Percentiles rank a stretch among this genome's conserved stretches.
phyloP scores from a whole-genome alignment of 2,113 vertebrate species.

The Brachyhypopomus gauderio region DNA sequence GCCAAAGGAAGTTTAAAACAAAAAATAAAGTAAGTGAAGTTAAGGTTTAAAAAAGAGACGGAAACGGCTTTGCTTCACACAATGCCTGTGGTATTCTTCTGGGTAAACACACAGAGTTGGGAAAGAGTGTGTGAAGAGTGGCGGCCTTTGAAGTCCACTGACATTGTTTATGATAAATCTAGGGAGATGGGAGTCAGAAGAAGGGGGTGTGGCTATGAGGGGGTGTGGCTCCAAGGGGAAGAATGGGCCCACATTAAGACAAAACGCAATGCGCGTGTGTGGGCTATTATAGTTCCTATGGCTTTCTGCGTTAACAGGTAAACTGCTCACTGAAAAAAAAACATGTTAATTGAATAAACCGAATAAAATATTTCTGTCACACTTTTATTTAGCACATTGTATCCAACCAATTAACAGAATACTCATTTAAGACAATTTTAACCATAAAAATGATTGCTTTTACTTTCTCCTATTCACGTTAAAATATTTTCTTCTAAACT shows the following conservation, averaged over 20 bases:
- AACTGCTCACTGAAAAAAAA: too few relatives aligned
- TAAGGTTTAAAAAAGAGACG: constrained; percentile 56
- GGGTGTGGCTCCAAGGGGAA: constrained; percentile 25
- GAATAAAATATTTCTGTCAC: too few relatives aligned
- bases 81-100: constrained; percentile 62
- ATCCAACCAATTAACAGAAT: too few relatives aligned
- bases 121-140: constrained; percentile 55
- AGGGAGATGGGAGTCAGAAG: constrained; percentile 51
- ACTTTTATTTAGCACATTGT: too few relatives aligned
- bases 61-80: constrained; percentile 49
- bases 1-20: constrained; percentile 32
- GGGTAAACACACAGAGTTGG: constrained; percentile 66
- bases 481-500: too few relatives aligned
- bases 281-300: too few relatives aligned
- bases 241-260: neutral
- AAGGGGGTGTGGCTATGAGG: constrained; percentile 18
- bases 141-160: constrained; percentile 64
- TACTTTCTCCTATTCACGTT: too few relatives aligned
- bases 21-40: constrained; percentile 25
- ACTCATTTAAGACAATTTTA: too few relatives aligned
- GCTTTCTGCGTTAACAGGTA: too few relatives aligned
- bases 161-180: constrained; percentile 67
- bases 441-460: too few relatives aligned
- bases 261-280: too few relatives aligned
- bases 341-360: too few relatives aligned